A percentile compares a stretch with the other conserved stretches of the same genome.
These are phyloP conservation scores for Motacilla tschutschensis DNA, from an alignment of 2,113 vertebrate genomes.

Conservation along the genomic window DNA sequence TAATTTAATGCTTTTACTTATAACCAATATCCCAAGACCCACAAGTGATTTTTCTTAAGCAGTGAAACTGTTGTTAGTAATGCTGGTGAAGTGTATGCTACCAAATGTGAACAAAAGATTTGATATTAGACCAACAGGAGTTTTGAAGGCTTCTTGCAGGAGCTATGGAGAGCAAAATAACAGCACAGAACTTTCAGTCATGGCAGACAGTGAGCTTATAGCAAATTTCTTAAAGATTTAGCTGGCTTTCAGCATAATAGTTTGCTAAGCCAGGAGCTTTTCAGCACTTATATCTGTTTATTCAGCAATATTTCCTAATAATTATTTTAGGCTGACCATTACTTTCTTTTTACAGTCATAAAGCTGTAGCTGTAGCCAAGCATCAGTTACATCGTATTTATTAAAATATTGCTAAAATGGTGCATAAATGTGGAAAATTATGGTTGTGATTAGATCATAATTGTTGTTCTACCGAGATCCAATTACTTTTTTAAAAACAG, in stretches of 20 bases:
- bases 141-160: slow-evolving; percentile 16
- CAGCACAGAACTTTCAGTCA: slow-evolving; percentile 1
- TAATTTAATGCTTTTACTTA: background rate
- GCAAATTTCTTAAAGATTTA: slow-evolving; percentile 10
- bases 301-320: slow-evolving; percentile 49
- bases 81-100: background rate
- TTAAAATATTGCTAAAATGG: background rate
- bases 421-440: background rate
- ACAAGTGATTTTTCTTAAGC: background rate
- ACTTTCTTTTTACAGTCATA: slow-evolving; percentile 43
- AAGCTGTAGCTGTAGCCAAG: background rate
- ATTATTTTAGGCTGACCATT: slow-evolving; percentile 45
- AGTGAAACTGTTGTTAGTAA: background rate
- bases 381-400: slow-evolving; percentile 14
- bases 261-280: slow-evolving; percentile 42
- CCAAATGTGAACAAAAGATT: background rate
- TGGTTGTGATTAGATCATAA: slow-evolving; percentile 6
- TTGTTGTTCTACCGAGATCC: slow-evolving; percentile 16
- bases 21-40: background rate
- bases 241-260: slow-evolving; percentile 18
- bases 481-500: slow-evolving; percentile 7
- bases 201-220: background rate
- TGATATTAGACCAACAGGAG: background rate
- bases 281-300: slow-evolving; percentile 33
- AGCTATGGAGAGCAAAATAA: background rate